These are phyloP conservation scores for Rallus limicola DNA, from an alignment of 2,113 vertebrate species.

Conservation along the genomic window DNA sequence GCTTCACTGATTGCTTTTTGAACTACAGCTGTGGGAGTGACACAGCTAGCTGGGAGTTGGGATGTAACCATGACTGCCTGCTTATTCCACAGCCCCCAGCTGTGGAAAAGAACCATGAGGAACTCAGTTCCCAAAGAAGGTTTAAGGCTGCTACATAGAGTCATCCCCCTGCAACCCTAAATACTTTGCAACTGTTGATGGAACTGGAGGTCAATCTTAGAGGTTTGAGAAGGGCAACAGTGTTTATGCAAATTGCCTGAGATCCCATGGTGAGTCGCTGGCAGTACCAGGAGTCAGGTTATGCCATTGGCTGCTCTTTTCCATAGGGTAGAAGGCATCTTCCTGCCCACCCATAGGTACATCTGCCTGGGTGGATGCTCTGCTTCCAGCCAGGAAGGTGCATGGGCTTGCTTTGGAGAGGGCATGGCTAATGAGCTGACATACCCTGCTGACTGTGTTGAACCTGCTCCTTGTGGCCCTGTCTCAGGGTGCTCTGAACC, in stretches of 20 bases:
- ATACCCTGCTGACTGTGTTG: conserved; percentile 75
- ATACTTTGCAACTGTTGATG: neutral
- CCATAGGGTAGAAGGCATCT: neutral
- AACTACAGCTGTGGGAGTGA: neutral
- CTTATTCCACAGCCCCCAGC: neutral
- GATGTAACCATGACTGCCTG: neutral
- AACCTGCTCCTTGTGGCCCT: conserved; percentile 62
- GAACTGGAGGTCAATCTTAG: neutral
- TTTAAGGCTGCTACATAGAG: neutral
- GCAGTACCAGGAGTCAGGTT: neutral
- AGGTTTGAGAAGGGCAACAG: neutral
- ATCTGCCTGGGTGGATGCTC: neutral
- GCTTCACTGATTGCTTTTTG: neutral
- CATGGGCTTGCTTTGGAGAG: neutral
- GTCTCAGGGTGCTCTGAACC: conserved; percentile 74
- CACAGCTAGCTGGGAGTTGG: neutral
- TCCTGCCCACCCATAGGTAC: neutral
- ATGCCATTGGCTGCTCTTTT: neutral
- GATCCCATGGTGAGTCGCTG: neutral
- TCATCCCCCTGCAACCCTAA: neutral
- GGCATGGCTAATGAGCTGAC: neutral
- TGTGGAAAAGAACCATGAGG: neutral
- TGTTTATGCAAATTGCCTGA: neutral
- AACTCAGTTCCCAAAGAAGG: neutral
- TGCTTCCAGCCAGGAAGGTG: neutral